phyloP scores from a whole-genome alignment of 2,113 vertebrate genomes.

The Actinemys pallida region DNA sequence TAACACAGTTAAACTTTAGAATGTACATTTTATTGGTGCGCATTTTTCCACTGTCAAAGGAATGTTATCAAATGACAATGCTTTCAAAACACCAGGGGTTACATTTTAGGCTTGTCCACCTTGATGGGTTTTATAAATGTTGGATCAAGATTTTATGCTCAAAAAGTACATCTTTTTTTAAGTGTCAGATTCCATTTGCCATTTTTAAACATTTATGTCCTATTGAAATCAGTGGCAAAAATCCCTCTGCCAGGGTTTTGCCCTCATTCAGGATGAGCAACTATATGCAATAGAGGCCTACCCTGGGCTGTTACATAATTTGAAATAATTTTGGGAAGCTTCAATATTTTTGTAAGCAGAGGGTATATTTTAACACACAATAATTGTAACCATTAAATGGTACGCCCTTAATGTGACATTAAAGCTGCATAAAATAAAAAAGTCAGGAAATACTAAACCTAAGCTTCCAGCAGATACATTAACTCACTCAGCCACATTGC shows the following conservation, averaged over 20 bases:
- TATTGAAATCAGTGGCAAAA: not conserved
- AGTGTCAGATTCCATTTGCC: not conserved
- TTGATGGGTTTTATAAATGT: not conserved
- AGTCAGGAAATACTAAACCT: not conserved
- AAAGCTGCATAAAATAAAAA: not conserved
- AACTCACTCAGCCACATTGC: not conserved
- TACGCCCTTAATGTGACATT: not conserved
- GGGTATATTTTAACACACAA: not conserved
- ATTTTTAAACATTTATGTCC: not conserved
- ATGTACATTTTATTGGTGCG: not conserved
- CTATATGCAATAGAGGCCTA: not conserved
- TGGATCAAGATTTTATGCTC: not conserved
- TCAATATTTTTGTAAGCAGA: not conserved
- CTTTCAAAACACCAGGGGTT: not conserved
- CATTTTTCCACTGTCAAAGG: not conserved
- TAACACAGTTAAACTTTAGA: fast-evolving
- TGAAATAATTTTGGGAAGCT: not conserved
- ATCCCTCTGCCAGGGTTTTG: not conserved
- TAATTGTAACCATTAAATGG: not conserved
- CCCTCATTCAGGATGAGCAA: not conserved
- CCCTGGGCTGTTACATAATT: not conserved
- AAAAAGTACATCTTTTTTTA: not conserved
- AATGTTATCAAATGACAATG: not conserved
- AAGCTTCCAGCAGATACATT: not conserved
- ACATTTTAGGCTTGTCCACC: not conserved